Percentiles rank a stretch among this genome's conserved stretches.
These are phyloP conservation scores for Erethizon dorsatum DNA, from an alignment of 2,797 vertebrate genomes.

Conservation along the genomic window DNA sequence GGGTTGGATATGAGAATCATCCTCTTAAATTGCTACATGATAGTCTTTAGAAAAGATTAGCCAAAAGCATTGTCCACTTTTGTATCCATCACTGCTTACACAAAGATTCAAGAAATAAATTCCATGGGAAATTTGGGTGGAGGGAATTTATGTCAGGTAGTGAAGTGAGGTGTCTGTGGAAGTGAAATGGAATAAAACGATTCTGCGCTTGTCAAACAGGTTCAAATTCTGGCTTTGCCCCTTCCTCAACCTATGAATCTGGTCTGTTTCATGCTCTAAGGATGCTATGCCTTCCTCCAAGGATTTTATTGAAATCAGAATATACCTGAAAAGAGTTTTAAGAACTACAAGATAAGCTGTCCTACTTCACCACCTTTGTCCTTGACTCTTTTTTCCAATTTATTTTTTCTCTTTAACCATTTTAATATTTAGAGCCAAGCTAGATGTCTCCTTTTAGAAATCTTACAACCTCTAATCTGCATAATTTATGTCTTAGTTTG, in stretches of 20 bases:
- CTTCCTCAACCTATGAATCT: background rate
- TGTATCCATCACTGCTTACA: background rate
- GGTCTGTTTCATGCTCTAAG: background rate
- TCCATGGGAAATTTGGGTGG: background rate
- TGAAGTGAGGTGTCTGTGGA: background rate
- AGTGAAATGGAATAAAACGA: background rate
- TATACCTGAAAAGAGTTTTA: background rate
- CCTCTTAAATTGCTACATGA: background rate
- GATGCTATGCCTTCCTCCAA: background rate
- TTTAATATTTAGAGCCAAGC: background rate
- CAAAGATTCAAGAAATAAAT: constrained; percentile 5
- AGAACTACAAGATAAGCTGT: background rate
- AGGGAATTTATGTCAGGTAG: background rate
- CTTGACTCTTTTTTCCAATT: background rate
- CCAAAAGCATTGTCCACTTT: background rate
- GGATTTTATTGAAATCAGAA: constrained; percentile 17
- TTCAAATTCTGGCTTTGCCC: background rate
- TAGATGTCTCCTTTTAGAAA: background rate
- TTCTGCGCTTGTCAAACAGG: background rate
- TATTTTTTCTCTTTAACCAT: background rate
- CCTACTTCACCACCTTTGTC: background rate
- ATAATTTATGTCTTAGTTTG: background rate
- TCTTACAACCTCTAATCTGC: background rate
- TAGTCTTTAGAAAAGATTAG: constrained; percentile 40
- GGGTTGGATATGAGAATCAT: background rate